Percentiles rank a stretch among this genome's conserved stretches.
phyloP scores from a whole-genome alignment of 2,888 invertebrate genomes.

The Drosophila ustulata region DNA sequence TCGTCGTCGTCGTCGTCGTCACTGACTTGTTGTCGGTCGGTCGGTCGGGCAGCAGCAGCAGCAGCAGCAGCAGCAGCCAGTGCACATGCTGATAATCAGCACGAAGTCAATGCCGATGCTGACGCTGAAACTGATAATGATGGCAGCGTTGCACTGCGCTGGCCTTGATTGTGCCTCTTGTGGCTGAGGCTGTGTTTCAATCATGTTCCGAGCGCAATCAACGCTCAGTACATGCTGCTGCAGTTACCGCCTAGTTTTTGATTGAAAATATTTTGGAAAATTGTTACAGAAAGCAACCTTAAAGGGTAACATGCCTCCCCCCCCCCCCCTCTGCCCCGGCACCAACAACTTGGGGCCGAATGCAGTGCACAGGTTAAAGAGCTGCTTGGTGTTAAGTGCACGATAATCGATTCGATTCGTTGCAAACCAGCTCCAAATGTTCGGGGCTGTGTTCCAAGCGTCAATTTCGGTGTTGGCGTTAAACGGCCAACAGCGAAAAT shows the following conservation, averaged over 20 bases:
- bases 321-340: slow-evolving; percentile 22
- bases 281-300: slow-evolving; percentile 70
- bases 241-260: slow-evolving; percentile 69
- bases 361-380: slow-evolving; percentile 68
- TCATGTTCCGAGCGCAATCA: slow-evolving; percentile 59
- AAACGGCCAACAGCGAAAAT: slow-evolving; percentile 71
- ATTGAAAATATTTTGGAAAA: slow-evolving; percentile 71
- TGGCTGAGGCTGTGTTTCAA: slow-evolving; percentile 48
- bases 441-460: slow-evolving; percentile 22
- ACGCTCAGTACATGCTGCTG: slow-evolving; percentile 48
- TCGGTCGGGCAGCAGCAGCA: too few species aligned
- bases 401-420: slow-evolving; percentile 77
- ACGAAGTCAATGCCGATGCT: slow-evolving; percentile 42
- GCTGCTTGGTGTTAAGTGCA: slow-evolving; percentile 79
- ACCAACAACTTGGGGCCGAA: slow-evolving; percentile 29
- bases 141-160: slow-evolving; percentile 40
- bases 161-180: slow-evolving; percentile 59
- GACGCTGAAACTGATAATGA: slow-evolving; percentile 59
- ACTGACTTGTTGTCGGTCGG: slow-evolving; percentile 23
- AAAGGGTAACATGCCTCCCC: slow-evolving; percentile 59
- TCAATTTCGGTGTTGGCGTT: slow-evolving; percentile 75
- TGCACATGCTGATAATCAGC: slow-evolving; percentile 78
- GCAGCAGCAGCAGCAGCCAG: slow-evolving; percentile 48
- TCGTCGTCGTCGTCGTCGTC: slow-evolving; percentile 41
- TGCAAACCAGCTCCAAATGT: slow-evolving; percentile 39